phyloP scores from a whole-genome alignment of 2,888 invertebrate genomes.

The Icerya purchasi region DNA sequence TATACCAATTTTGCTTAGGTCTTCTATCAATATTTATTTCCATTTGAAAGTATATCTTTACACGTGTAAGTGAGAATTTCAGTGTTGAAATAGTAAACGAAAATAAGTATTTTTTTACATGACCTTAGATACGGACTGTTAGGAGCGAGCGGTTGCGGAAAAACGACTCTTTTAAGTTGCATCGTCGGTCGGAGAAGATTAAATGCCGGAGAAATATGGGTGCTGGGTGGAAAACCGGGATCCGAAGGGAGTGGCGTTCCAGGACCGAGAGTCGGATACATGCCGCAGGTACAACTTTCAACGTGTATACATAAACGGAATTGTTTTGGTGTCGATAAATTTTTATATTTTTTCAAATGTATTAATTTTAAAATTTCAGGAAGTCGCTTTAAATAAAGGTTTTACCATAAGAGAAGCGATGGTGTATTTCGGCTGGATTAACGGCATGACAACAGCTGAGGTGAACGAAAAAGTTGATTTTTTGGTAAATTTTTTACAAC shows the following conservation, averaged over 20 bases:
- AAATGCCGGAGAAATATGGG: conserved; percentile 64
- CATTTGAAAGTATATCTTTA: too few species aligned
- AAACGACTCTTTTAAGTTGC: conserved; percentile 68
- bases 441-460: conserved; percentile 44
- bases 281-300: conserved; percentile 45
- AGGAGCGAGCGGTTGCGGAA: conserved; percentile 78
- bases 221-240: conserved; percentile 63
- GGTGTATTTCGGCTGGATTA: conserved; percentile 63
- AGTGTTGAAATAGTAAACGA: too few species aligned
- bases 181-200: conserved; percentile 61
- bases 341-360: too few species aligned
- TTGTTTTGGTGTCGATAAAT: background rate
- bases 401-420: conserved; percentile 62
- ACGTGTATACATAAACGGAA: too few species aligned
- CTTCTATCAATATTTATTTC: too few species aligned
- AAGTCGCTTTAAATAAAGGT: conserved; percentile 50
- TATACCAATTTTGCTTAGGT: too few species aligned
- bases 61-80: too few species aligned
- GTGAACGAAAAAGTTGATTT: conserved; percentile 51
- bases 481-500: conserved; percentile 38
- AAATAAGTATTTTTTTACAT: too few species aligned
- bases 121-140: conserved; percentile 72
- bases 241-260: conserved; percentile 65
- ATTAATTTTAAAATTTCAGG: too few species aligned
- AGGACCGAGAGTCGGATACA: conserved; percentile 71